These are phyloP conservation scores for Poeciliopsis prolifica DNA, from an alignment of 2,113 vertebrate genomes.

Conservation along the genomic window DNA sequence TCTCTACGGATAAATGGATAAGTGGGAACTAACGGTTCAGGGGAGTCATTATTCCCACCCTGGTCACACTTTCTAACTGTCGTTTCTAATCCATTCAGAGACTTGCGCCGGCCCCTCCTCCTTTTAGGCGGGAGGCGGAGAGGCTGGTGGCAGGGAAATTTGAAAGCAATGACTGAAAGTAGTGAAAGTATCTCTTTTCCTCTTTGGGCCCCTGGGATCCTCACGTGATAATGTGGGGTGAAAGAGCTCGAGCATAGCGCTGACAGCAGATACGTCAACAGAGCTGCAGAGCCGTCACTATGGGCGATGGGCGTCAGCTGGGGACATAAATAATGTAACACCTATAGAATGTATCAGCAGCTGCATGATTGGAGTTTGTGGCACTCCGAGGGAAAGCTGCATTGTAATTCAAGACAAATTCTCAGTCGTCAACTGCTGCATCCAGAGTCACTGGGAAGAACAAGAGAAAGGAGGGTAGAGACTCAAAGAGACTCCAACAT, in stretches of 20 bases:
- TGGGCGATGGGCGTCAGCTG: slow-evolving; percentile 57
- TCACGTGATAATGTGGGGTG: slow-evolving; percentile 44
- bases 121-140: background rate
- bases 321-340: slow-evolving; percentile 65
- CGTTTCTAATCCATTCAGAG: slow-evolving; percentile 33
- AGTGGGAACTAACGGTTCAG: background rate
- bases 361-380: slow-evolving; percentile 43
- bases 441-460: background rate
- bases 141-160: background rate
- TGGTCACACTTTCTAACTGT: slow-evolving; percentile 19
- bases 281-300: slow-evolving; percentile 38
- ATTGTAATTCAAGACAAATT: slow-evolving; percentile 49
- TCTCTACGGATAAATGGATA: background rate
- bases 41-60: background rate
- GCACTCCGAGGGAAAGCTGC: slow-evolving; percentile 39
- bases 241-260: slow-evolving; percentile 37
- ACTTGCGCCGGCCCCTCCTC: slow-evolving; percentile 20
- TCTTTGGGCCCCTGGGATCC: slow-evolving; percentile 9
- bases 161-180: slow-evolving; percentile 16
- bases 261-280: slow-evolving; percentile 50
- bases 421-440: slow-evolving; percentile 14
- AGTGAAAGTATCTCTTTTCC: slow-evolving; percentile 30
- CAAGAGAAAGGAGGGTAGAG: too few species aligned
- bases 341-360: slow-evolving; percentile 49
- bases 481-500: background rate